Evolutionary conservation across 2,113 vertebrate genomes (phyloP), one percentile per base, ranked within the genome.

Genomic region (Macrotus californicus): DNA sequence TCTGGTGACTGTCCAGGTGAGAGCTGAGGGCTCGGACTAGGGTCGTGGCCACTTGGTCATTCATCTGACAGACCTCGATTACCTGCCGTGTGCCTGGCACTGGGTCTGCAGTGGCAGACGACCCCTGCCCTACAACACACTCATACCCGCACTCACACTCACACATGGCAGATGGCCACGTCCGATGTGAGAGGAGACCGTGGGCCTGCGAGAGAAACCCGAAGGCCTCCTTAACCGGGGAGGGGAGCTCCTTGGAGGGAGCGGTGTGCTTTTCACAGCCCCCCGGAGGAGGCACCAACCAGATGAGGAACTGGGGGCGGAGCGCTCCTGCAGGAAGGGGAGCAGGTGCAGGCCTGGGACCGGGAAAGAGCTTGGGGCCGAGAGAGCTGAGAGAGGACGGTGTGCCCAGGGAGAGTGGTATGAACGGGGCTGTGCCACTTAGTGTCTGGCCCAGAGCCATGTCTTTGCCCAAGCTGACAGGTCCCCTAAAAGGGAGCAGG

Each of bases 1-100:
- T 80, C 43, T 80, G 41, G 82, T 84, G 12, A 46, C 83, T 69
- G 72, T 69, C 66, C 52, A 59, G 81, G 91, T 59, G 94, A 92
- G 90, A 66, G 90, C 87, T 31, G 79, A 61, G 72, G 89, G 8
- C 93, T 54, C 34, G 56, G 15, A 8, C 46, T 8, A 50, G 93
- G 36, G 36, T 11, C 14, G 75, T 36, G 69, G 26, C 80, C 16
- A 0, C 14, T 5, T 41, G 24, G 36, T 22, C 43, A 7, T 48
- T 43, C 36, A 1, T 34, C 72, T 2, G 4, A 1, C 41, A 48
- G 59, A 69, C 56, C 61, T 4, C 11, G 81, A n/a, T 22, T 3
- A 0, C 59, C 41, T 22, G 0, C 80, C 16, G 0, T 0, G 7
- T 26, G 87, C 52, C 66, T 22, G 3, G 61, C 39, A 14, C 77